A percentile compares a stretch with the other conserved stretches of the same genome.
Evolutionary conservation across 2,888 invertebrate species (phyloP).

Genomic region (Apamea anceps): DNA sequence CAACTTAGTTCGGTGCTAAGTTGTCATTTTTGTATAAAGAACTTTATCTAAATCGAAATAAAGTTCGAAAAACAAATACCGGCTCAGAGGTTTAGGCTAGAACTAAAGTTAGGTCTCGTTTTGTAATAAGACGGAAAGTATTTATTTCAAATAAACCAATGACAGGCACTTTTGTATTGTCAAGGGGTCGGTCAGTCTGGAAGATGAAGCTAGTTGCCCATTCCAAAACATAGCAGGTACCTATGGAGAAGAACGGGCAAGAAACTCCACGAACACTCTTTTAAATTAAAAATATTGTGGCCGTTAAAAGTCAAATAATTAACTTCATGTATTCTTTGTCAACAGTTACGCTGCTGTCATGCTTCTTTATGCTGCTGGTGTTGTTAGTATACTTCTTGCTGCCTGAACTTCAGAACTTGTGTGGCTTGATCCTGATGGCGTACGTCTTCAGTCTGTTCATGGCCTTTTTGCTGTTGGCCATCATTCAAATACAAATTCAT

Average conservation of each 20-base stretch:
- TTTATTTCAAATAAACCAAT: not conserved
- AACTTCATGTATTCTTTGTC: conserved; percentile 17
- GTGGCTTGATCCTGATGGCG: conserved; percentile 78
- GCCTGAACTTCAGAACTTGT: conserved; percentile 76
- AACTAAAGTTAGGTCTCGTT: too few species aligned
- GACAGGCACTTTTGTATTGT: not conserved
- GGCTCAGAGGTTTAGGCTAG: too few species aligned
- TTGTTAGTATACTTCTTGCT: conserved; percentile 76
- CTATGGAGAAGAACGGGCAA: not conserved
- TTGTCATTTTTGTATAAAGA: too few species aligned
- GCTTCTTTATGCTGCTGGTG: conserved; percentile 75
- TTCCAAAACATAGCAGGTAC: not conserved
- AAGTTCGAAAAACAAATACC: too few species aligned
- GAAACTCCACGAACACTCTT: not conserved
- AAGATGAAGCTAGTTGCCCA: not conserved
- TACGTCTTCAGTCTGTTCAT: conserved; percentile 76
- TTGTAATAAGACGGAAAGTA: too few species aligned
- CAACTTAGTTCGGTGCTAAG: too few species aligned
- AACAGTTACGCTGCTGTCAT: conserved; percentile 74
- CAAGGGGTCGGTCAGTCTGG: not conserved
- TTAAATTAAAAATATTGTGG: not conserved
- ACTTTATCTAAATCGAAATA: too few species aligned
- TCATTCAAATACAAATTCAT: conserved; percentile 68
- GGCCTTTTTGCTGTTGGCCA: conserved; percentile 74
- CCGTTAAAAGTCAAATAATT: not conserved